Percentiles rank a stretch among this genome's conserved stretches.
Evolutionary conservation across 2,888 invertebrate species (phyloP).

Genomic region (Leptinotarsa rubiginosa): DNA sequence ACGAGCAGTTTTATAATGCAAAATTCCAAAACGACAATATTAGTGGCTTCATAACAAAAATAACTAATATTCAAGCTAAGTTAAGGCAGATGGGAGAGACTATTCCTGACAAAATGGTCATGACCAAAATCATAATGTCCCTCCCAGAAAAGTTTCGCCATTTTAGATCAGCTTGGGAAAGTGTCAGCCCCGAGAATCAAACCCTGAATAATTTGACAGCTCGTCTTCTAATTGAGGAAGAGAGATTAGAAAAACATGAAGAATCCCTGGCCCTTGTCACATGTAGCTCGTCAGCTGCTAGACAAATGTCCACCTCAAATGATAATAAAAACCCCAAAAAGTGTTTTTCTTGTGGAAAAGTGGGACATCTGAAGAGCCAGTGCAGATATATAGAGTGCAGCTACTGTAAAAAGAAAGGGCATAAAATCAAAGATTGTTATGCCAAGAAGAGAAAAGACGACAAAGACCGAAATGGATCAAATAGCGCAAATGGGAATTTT

Average conservation of each 20-base stretch:
- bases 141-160: not conserved
- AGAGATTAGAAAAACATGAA: slow-evolving; percentile 38
- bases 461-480: slow-evolving; percentile 14
- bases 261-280: slow-evolving; percentile 22
- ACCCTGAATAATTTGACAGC: slow-evolving; percentile 14
- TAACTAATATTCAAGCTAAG: not conserved
- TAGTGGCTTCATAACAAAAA: slow-evolving; percentile 24
- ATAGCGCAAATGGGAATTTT: not conserved
- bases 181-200: not conserved
- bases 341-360: slow-evolving; percentile 32
- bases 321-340: slow-evolving; percentile 17
- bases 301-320: not conserved
- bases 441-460: slow-evolving; percentile 29
- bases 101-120: not conserved
- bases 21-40: slow-evolving; percentile 27
- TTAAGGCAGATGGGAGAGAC: not conserved
- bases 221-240: slow-evolving; percentile 48
- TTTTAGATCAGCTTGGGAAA: not conserved
- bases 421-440: slow-evolving; percentile 33
- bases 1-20: slow-evolving; percentile 32
- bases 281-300: not conserved
- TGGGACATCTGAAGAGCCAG: slow-evolving; percentile 28
- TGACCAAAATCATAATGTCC: not conserved
- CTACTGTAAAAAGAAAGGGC: slow-evolving; percentile 39
- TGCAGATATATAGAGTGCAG: slow-evolving; percentile 34